A percentile compares a stretch with the other conserved stretches of the same genome.
Evolutionary conservation across 1,140 invertebrate genomes (phyloP).

Genomic region (Panulirus ornatus): DNA sequence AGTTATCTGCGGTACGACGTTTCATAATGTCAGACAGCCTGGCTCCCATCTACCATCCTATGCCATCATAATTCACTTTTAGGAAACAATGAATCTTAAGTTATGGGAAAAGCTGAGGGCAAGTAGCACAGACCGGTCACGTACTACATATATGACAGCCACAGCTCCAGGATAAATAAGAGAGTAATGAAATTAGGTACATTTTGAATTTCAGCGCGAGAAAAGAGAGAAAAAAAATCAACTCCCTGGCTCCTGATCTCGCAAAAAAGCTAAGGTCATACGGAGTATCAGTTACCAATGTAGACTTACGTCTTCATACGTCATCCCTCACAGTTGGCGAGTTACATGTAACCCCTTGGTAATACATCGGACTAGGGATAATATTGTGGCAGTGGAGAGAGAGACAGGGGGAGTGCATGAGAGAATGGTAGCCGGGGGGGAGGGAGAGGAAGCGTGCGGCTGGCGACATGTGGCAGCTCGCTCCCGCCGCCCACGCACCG

Average conservation of each 20-base stretch:
- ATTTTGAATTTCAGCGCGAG: neutral
- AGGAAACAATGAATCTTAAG: constrained; percentile 17
- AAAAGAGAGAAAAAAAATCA: neutral
- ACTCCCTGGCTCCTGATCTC: neutral
- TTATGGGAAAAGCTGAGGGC: neutral
- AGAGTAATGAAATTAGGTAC: neutral
- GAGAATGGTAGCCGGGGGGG: neutral
- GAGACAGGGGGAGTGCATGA: neutral
- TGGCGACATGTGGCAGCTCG: constrained; percentile 43
- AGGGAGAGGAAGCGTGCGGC: neutral
- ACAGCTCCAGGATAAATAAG: neutral
- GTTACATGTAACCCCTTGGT: too few species aligned
- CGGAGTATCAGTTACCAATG: neutral
- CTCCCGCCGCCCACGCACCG: constrained; percentile 53
- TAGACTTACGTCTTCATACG: neutral
- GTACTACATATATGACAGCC: neutral
- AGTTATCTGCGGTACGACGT: constrained; percentile 50
- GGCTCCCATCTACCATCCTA: constrained; percentile 51
- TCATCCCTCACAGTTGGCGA: too few species aligned
- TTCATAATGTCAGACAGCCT: constrained; percentile 60
- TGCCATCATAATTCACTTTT: constrained; percentile 48
- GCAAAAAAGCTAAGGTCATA: constrained; percentile 29
- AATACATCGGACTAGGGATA: too few species aligned
- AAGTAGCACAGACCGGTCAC: too few species aligned
- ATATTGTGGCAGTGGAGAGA: neutral